Evolutionary conservation across 2,797 vertebrate species (phyloP), one percentile per base, ranked within the genome.

Genomic region (Anguilla anguilla): DNA sequence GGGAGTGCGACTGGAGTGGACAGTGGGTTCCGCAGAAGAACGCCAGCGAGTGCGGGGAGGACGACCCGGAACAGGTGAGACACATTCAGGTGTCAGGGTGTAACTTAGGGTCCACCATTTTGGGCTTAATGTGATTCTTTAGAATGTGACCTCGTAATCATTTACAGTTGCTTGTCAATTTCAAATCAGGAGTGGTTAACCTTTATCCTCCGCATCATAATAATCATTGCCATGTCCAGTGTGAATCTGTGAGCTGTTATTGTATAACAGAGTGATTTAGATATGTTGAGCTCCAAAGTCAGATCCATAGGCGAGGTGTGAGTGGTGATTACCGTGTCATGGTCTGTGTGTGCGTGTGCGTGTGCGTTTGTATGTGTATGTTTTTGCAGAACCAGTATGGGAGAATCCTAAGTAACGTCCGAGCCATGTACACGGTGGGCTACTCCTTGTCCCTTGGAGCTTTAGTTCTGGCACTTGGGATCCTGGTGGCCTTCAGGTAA

Each of bases 401-500:
- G 59, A 93, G 95, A 90, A 96, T 97, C 85, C 93, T 97, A 90
- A 95, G 95, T 69, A 93, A 94, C 69, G 93, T 97, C 67, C 93
- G 94, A 82, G 91, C 96, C 49, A 95, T 98, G 94, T 99, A 98
- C 94, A 99, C 97, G 0, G 94, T 98, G 1, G 98, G 98, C 35
- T 98, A 99, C 86, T 98, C 98, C 15, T 89, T 98, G 83, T 99
- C 98, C 0, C 94, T 99, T 46, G 94, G 96, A 43, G 96, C 97
- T 0, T 91, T 98, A 89, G 93, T 97, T 31, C 90, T 97, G 86
- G 98, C 98, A 0, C 93, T 98, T 51, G 92, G 95, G 35, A 96
- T 98, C 87, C 93, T 99, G 61, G 95, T 97, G 90, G 94, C 94
- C 83, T 97, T 98, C 95, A 98, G 97, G 98, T 98, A 95, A 88